Base-by-base conservation (phyloP, 2,888 invertebrate genomes). In the Agelastica alni region DNA sequence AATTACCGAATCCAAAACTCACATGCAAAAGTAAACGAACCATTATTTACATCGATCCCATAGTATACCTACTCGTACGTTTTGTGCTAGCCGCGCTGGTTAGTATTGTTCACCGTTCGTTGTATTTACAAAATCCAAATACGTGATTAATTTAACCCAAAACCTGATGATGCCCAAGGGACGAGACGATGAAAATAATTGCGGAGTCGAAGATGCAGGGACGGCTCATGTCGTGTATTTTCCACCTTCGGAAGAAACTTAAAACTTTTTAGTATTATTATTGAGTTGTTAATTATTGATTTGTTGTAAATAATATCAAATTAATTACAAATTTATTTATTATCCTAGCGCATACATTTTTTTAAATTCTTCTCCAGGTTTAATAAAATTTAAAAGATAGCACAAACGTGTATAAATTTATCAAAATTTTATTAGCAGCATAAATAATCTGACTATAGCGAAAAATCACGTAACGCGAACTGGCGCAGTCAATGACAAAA, bases 111-210 rank as follows among this genome's bases (percentile, higher is more conserved):
- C 37, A 4, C n/a, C 26, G 26, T 16, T 7, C 37, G 31, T 9
- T 12, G 32, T 45, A 45, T 45, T 45, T 34, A 45, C 45, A 20
- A 34, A 45, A 34, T 45, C 34, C 45, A 45, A 36, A 34, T 34
- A 36, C 45, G 45, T 31, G 31, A 45, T 45, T 45, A 45, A 45
- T 45, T 34, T 34, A 45, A 34, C 45, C 34, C 45, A 45, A 34
- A 45, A 34, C 34, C 34, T 45, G 34, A 45, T 45, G 34, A 34
- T 45, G 34, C 45, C 45, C 45, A 34, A 45, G 34, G 45, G 45
- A 45, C 10, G n/a, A 14, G 14, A 36, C 13, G 16, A 45, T 36
- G 16, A 26, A 45, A 34, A 34, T 45, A 34, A 34, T 34, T 13
- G 22, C n/a, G 6, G 18, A 43, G 2, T 17, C 17, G 10, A 10